Evolutionary conservation across 2,888 invertebrate genomes (phyloP).

Genomic region (Polydrusus cervinus): DNA sequence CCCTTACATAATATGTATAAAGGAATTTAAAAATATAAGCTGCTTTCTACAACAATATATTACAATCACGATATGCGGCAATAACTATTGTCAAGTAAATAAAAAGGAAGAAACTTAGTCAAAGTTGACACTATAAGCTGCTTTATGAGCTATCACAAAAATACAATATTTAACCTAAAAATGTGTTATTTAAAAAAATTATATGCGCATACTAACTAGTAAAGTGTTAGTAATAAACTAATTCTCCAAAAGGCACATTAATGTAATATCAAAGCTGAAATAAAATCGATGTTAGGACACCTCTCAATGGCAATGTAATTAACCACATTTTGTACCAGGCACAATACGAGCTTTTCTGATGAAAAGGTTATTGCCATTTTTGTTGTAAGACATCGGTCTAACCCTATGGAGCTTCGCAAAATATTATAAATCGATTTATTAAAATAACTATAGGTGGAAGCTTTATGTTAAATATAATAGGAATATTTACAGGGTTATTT

Average conservation of each 20-base stretch:
- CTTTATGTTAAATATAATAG: background rate
- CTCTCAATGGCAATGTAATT: conserved; percentile 33
- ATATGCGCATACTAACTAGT: background rate
- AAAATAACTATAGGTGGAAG: background rate
- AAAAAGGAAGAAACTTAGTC: too few species aligned
- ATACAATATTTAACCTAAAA: background rate
- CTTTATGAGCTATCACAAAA: background rate
- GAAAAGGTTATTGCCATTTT: conserved; percentile 27
- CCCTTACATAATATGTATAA: too few species aligned
- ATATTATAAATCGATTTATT: conserved; percentile 4
- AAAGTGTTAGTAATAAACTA: conserved; percentile 10
- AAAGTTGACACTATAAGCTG: too few species aligned
- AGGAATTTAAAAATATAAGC: too few species aligned
- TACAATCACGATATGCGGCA: too few species aligned
- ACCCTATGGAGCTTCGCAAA: background rate
- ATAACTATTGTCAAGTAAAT: too few species aligned
- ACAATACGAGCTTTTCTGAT: conserved; percentile 24
- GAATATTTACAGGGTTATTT: background rate
- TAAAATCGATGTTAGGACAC: conserved; percentile 36
- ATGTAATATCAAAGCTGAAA: conserved; percentile 9
- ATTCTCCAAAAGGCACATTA: conserved; percentile 6
- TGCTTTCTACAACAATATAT: too few species aligned
- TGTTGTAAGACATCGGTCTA: conserved; percentile 21
- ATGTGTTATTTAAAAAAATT: background rate
- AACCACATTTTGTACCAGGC: conserved; percentile 35